A percentile compares a stretch with the other conserved stretches of the same genome.
phyloP scores from a whole-genome alignment of 2,113 vertebrate species.

The Mugil cephalus region DNA sequence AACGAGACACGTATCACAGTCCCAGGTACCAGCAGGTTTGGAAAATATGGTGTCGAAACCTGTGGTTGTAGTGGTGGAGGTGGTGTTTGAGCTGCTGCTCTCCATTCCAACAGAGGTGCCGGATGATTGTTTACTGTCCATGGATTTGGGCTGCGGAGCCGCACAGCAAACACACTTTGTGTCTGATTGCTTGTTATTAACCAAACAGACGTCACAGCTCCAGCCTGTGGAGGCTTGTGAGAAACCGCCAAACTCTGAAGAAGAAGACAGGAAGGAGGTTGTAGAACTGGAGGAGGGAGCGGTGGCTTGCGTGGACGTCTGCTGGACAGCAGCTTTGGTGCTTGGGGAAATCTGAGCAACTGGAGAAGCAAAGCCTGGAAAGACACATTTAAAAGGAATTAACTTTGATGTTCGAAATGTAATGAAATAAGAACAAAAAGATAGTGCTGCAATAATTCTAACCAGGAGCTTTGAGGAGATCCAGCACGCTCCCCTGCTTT shows the following conservation, averaged over 20 bases:
- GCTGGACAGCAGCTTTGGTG: constrained; percentile 74
- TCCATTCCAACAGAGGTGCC: constrained; percentile 50
- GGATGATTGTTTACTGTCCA: constrained; percentile 63
- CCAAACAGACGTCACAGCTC: constrained; percentile 86
- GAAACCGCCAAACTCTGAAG: constrained; percentile 80
- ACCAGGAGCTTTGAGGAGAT: constrained; percentile 94
- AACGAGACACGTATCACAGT: constrained; percentile 97
- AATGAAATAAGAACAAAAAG: not conserved
- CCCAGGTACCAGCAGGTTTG: constrained; percentile 88
- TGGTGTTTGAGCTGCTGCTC: constrained; percentile 63
- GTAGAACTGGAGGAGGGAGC: constrained; percentile 62
- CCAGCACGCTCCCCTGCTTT: constrained; percentile 96
- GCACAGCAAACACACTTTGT: constrained; percentile 88
- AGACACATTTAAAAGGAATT: not conserved
- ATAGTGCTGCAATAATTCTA: constrained; percentile 48
- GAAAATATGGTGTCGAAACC: constrained; percentile 89
- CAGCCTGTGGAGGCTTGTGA: constrained; percentile 85
- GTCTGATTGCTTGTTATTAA: constrained; percentile 87
- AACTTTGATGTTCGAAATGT: constrained; percentile 1
- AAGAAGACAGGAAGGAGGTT: constrained; percentile 70
- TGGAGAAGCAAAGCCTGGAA: constrained; percentile 87
- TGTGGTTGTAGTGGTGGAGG: constrained; percentile 69
- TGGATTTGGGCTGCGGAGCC: constrained; percentile 77
- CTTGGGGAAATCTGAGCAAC: constrained; percentile 60
- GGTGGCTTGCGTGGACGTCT: constrained; percentile 60